Conservation (phyloP, 2,888 invertebrate species). For the Coleophora flavipennella region DNA sequence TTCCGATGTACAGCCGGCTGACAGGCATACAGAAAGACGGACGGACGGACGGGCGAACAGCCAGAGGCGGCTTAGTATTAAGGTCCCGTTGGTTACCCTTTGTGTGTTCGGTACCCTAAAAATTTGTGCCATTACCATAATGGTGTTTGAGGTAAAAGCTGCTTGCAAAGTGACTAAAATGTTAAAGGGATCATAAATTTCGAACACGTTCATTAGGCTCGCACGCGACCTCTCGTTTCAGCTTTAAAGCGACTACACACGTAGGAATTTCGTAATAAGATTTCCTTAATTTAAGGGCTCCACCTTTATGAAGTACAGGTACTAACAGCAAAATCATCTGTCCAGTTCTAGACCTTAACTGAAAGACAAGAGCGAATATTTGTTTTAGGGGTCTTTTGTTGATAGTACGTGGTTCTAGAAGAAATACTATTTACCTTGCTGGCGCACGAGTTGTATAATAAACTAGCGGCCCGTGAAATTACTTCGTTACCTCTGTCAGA, state of each 20-base stretch:
- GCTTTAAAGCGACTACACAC: constrained; percentile 59
- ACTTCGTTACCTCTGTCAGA: background rate
- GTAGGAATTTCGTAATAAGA: constrained; percentile 69
- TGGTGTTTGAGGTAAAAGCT: constrained; percentile 38
- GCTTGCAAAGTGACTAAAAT: constrained; percentile 52
- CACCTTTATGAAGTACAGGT: constrained; percentile 6
- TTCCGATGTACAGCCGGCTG: too few species aligned
- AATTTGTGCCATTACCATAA: constrained; percentile 18
- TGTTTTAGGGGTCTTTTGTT: too few species aligned
- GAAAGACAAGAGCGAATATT: too few species aligned
- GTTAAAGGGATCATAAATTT: constrained; percentile 66
- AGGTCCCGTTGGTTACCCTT: too few species aligned
- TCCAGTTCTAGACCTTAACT: too few species aligned
- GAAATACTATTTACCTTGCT: constrained; percentile 10
- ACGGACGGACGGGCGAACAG: too few species aligned
- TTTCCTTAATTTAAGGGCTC: constrained; percentile 64
- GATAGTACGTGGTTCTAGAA: constrained; percentile 14
- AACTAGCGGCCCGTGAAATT: too few species aligned
- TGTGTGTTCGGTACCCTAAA: too few species aligned
- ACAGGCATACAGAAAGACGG: too few species aligned
- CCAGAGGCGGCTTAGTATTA: too few species aligned
- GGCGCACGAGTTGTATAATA: background rate
- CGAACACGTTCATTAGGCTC: constrained; percentile 63
- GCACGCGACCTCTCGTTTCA: constrained; percentile 31
- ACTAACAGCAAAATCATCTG: too few species aligned